Conservation (phyloP, 2,888 invertebrate species). For the Leuctra nigra region DNA sequence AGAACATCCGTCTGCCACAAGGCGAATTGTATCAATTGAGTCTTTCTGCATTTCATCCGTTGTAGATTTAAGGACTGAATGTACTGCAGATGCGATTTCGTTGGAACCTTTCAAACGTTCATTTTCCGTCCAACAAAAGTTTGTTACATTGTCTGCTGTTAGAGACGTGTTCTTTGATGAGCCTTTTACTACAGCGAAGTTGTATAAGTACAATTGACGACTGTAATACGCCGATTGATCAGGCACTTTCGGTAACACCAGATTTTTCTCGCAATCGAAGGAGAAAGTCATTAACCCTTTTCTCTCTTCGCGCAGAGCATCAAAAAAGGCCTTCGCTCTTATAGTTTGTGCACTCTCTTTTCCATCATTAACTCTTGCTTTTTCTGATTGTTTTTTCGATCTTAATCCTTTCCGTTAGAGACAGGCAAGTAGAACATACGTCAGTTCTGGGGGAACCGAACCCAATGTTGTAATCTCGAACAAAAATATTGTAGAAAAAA, state of each 20-base stretch:
- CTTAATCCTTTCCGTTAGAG: conserved; percentile 20
- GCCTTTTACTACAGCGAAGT: conserved; percentile 25
- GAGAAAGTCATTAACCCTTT: conserved; percentile 8
- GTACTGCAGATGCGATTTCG: conserved; percentile 19
- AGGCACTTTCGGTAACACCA: conserved; percentile 27
- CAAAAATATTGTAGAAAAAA: conserved; percentile 12
- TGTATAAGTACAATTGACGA: conserved; percentile 28
- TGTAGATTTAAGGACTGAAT: background rate
- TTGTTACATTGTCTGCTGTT: conserved; percentile 11
- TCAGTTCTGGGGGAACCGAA: conserved; percentile 13
- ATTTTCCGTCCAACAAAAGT: conserved; percentile 16
- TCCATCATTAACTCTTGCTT: conserved; percentile 2
- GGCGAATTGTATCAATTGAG: conserved; percentile 29
- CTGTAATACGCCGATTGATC: conserved; percentile 28
- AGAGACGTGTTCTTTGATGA: conserved; percentile 19
- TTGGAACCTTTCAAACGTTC: conserved; percentile 13
- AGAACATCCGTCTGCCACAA: conserved; percentile 35
- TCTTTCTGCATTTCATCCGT: background rate
- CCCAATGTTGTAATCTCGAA: conserved; percentile 1
- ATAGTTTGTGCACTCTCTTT: conserved; percentile 11
- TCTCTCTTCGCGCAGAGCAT: conserved; percentile 5
- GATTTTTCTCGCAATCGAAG: conserved; percentile 24
- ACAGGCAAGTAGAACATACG: conserved; percentile 24
- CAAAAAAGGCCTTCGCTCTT: conserved; percentile 7
- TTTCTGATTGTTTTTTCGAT: conserved; percentile 18